These are phyloP conservation scores for Pavo muticus DNA, from an alignment of 2,113 vertebrate species.

Conservation along the genomic window DNA sequence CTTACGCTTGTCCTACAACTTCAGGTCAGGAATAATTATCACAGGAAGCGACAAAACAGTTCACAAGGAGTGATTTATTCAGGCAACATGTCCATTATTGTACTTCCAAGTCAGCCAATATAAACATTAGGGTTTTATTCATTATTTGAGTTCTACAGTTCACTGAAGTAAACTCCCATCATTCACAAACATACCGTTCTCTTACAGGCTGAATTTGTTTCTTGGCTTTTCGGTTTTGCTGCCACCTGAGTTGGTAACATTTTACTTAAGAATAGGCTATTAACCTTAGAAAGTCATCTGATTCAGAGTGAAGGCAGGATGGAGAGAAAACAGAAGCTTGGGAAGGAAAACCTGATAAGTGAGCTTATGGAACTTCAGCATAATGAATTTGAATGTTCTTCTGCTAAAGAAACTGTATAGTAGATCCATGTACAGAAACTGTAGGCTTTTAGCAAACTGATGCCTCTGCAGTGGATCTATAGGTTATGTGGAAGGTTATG, in stretches of 20 bases:
- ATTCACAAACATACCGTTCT: background rate
- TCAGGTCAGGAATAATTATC: background rate
- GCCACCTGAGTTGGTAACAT: background rate
- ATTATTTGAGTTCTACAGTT: background rate
- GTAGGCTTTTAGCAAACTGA: background rate
- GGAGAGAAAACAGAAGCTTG: background rate
- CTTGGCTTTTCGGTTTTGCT: background rate
- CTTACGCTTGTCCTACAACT: background rate
- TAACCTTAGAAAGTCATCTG: background rate
- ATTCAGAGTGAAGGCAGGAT: background rate
- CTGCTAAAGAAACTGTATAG: background rate
- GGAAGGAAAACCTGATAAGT: background rate
- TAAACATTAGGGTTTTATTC: background rate
- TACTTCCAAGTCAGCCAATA: background rate
- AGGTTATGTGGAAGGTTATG: background rate
- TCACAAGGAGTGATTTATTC: background rate
- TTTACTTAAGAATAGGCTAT: background rate
- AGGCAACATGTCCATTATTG: background rate
- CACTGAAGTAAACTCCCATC: background rate
- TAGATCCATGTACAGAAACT: rapidly evolving
- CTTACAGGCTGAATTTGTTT: background rate
- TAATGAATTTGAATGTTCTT: background rate
- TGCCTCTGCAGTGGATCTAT: background rate
- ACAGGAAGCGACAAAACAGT: background rate
- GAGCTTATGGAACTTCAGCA: background rate